phyloP scores from a whole-genome alignment of 2,797 vertebrate species.

The Philypnodon macrostomus region DNA sequence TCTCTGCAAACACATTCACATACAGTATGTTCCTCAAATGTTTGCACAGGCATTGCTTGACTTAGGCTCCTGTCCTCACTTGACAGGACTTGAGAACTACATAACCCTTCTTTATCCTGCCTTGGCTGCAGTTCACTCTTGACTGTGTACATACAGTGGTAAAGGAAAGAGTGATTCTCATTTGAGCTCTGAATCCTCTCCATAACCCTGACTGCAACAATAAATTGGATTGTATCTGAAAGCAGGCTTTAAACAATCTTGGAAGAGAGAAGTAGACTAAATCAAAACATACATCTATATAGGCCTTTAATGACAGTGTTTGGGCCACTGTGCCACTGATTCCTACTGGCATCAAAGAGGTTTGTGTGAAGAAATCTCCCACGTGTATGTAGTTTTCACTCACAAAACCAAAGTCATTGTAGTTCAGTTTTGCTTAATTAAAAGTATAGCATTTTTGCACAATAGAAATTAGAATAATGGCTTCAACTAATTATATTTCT shows the following conservation, averaged over 20 bases:
- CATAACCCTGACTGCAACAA: slow-evolving; percentile 25
- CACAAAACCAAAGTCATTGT: no score
- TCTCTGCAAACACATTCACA: slow-evolving; percentile 3
- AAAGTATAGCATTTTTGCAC: no score
- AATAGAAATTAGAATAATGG: no score
- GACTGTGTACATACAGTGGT: slow-evolving; percentile 19
- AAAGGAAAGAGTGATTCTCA: slow-evolving; percentile 24
- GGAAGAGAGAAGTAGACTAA: slow-evolving; percentile 3
- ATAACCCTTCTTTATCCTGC: slow-evolving; percentile 28
- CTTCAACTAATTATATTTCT: no score
- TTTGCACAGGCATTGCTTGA: slow-evolving; percentile 5
- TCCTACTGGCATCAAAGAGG: no score
- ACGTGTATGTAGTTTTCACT: no score
- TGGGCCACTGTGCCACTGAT: no score
- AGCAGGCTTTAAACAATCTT: slow-evolving; percentile 46
- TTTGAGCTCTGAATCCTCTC: slow-evolving; percentile 33
- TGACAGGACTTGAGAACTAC: slow-evolving; percentile 27
- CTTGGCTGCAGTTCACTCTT: slow-evolving; percentile 14
- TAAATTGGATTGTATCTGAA: slow-evolving; percentile 47
- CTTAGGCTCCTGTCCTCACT: slow-evolving; percentile 28
- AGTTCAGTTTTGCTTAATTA: no score
- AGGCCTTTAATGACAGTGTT: no score
- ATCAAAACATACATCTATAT: no score
- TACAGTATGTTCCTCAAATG: neutral
- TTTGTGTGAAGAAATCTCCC: no score